phyloP scores from a whole-genome alignment of 1,140 invertebrate genomes.

The Tribolium madens region DNA sequence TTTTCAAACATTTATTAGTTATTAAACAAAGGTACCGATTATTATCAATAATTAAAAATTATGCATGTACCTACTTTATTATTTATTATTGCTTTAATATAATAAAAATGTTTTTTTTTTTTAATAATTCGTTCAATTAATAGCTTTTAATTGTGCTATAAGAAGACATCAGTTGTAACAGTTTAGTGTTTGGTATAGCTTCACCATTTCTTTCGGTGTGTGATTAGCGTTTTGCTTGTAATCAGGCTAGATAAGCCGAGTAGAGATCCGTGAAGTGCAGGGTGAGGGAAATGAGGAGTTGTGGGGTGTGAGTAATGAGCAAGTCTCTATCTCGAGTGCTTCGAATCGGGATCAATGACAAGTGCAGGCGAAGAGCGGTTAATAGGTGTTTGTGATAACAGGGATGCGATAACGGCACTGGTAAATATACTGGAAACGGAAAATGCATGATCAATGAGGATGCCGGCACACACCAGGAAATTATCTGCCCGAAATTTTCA shows the following conservation, averaged over 20 bases:
- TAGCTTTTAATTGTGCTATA: too few relatives aligned
- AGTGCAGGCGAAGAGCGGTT: conserved; percentile 66
- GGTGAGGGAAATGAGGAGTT: conserved; percentile 55
- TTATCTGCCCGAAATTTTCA: conserved; percentile 63
- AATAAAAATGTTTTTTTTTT: too few relatives aligned
- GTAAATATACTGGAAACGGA: conserved; percentile 66
- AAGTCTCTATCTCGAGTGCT: conserved; percentile 64
- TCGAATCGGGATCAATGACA: conserved; percentile 65
- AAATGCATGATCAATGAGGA: conserved; percentile 66
- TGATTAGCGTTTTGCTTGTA: conserved; percentile 43
- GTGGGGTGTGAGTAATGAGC: conserved; percentile 65
- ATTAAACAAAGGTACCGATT: too few relatives aligned
- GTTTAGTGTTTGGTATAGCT: background rate
- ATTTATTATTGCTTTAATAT: too few relatives aligned
- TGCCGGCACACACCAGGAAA: conserved; percentile 63
- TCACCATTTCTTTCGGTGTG: background rate
- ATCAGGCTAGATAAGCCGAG: conserved; percentile 61
- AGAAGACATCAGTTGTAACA: too few relatives aligned
- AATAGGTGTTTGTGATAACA: conserved; percentile 67
- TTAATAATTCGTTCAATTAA: too few relatives aligned
- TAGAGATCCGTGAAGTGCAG: conserved; percentile 56
- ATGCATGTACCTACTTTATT: too few relatives aligned
- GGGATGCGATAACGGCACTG: conserved; percentile 62
- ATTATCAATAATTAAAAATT: too few relatives aligned
- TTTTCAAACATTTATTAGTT: too few relatives aligned